Percentiles rank a stretch among this genome's conserved stretches.
Conservation (phyloP, 2,797 vertebrate genomes). For the Phrynocephalus guinanensis region DNA sequence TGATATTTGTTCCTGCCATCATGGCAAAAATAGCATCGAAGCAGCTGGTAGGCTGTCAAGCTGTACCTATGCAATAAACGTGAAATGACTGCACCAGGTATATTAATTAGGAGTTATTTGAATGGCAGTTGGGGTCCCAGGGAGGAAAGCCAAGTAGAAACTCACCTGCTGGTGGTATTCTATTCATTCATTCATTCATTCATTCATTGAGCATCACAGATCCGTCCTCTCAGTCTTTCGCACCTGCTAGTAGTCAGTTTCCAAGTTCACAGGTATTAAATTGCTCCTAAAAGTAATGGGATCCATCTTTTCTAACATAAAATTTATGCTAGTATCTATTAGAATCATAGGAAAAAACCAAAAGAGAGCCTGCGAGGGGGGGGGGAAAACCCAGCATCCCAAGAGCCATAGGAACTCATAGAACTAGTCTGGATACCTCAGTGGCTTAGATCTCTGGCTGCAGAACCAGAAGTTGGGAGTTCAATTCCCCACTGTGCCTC, state of each 20-base stretch:
- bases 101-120: slow-evolving; percentile 64
- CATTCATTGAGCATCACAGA: fast-evolving
- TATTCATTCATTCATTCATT: not conserved
- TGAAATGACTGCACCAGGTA: slow-evolving; percentile 71
- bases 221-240: not conserved
- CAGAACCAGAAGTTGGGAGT: no score
- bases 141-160: slow-evolving; percentile 38
- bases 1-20: slow-evolving; percentile 67
- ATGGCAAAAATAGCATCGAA: slow-evolving; percentile 75
- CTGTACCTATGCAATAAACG: slow-evolving; percentile 71
- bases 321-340: not conserved
- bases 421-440: not conserved
- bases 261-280: not conserved
- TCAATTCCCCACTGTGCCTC: no score
- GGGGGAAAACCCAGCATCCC: not conserved
- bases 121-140: slow-evolving; percentile 50
- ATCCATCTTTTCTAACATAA: not conserved
- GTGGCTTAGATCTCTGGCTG: no score
- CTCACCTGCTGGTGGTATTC: slow-evolving; percentile 44
- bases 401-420: not conserved
- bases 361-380: not conserved
- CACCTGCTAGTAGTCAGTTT: not conserved
- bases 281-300: not conserved
- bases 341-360: not conserved
- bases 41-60: slow-evolving; percentile 79